Conservation (phyloP, 1,140 invertebrate species). For the Brachionus paranguensis region DNA sequence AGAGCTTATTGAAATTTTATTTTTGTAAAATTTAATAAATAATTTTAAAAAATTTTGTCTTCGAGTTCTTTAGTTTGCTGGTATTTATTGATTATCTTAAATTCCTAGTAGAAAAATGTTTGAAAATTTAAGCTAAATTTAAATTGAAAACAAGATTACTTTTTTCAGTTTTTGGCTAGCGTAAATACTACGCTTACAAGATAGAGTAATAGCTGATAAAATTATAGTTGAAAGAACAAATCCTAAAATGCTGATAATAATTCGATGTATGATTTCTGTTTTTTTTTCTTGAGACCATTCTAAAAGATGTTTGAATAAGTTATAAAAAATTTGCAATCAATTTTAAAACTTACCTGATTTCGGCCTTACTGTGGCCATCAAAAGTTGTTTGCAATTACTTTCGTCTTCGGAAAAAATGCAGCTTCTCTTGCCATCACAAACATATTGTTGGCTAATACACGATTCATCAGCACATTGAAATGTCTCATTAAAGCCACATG, state of each 20-base stretch:
- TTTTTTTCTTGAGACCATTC: neutral
- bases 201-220: neutral
- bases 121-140: neutral
- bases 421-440: slow-evolving; percentile 19
- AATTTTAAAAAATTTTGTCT: neutral
- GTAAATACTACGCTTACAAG: slow-evolving; percentile 8
- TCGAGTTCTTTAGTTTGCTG: neutral
- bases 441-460: neutral
- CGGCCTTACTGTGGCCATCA: neutral
- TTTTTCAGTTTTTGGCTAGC: neutral
- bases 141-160: neutral
- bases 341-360: neutral
- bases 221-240: neutral
- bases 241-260: slow-evolving; percentile 1
- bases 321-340: neutral
- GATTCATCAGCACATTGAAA: slow-evolving; percentile 14
- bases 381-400: neutral
- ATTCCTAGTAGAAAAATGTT: neutral
- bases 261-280: neutral
- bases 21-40: neutral
- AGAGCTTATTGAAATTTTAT: neutral
- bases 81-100: slow-evolving; percentile 12
- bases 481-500: neutral
- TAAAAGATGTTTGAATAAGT: neutral
- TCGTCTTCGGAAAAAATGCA: slow-evolving; percentile 6